phyloP scores from a whole-genome alignment of 2,888 invertebrate genomes.

The Polydrusus cervinus region DNA sequence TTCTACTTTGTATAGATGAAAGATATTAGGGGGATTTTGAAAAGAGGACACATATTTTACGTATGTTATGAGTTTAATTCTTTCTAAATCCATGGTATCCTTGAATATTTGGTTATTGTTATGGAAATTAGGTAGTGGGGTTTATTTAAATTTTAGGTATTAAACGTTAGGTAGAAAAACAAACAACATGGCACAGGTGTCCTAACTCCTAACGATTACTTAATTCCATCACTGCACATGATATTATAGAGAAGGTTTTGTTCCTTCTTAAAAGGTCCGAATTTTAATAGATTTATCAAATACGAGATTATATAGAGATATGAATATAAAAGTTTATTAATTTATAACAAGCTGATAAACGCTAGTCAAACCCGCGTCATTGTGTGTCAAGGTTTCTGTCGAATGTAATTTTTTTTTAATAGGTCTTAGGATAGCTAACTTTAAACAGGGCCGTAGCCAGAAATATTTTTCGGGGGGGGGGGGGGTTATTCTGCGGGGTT shows the following conservation, averaged over 20 bases:
- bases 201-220: not conserved
- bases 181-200: constrained; percentile 10
- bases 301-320: not conserved
- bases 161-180: constrained; percentile 13
- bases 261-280: not conserved
- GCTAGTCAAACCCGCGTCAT: too few relatives aligned
- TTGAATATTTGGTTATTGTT: constrained; percentile 27
- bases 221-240: not conserved
- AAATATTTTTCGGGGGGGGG: too few relatives aligned
- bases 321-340: not conserved
- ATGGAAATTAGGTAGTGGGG: constrained; percentile 15
- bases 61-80: constrained; percentile 40
- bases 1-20: constrained; percentile 24
- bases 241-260: not conserved
- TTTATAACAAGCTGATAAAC: too few relatives aligned
- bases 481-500: too few relatives aligned
- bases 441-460: too few relatives aligned
- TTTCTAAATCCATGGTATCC: constrained; percentile 13
- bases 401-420: too few relatives aligned
- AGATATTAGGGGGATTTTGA: constrained; percentile 28
- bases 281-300: not conserved
- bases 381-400: too few relatives aligned
- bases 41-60: constrained; percentile 29
- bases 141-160: constrained; percentile 8
- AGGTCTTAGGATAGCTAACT: too few relatives aligned